These are phyloP conservation scores for Synergus umbraculus DNA, from an alignment of 2,888 invertebrate genomes.

Conservation along the genomic window DNA sequence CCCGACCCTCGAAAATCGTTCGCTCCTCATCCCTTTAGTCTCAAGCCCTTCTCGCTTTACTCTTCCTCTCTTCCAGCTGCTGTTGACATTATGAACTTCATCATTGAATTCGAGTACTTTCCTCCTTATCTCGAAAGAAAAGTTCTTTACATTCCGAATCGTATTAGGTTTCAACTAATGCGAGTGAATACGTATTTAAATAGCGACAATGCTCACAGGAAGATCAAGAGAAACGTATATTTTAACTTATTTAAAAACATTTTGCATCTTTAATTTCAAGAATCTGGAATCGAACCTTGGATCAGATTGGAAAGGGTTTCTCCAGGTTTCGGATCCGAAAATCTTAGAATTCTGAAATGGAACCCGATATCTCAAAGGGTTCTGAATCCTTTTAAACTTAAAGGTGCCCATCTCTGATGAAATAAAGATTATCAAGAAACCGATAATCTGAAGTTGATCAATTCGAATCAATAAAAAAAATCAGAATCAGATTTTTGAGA, in stretches of 20 bases:
- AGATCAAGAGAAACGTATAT: too few species aligned
- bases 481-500: not conserved
- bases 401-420: too few species aligned
- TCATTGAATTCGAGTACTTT: conserved; percentile 20
- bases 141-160: not conserved
- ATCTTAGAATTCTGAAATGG: too few species aligned
- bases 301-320: too few species aligned
- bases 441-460: not conserved
- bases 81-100: conserved; percentile 24
- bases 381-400: too few species aligned
- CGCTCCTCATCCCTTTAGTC: conserved; percentile 48
- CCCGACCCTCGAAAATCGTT: conserved; percentile 62
- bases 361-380: too few species aligned
- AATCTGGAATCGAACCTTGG: too few species aligned
- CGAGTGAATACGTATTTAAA: not conserved
- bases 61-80: conserved; percentile 29
- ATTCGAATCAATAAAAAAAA: not conserved
- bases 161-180: not conserved
- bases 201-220: not conserved
- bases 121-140: not conserved
- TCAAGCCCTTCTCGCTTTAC: conserved; percentile 33
- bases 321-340: too few species aligned
- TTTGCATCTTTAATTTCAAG: too few species aligned
- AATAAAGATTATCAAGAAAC: not conserved
- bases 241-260: too few species aligned